phyloP scores from a whole-genome alignment of 2,888 invertebrate species.

The Brassicogethes aeneus region DNA sequence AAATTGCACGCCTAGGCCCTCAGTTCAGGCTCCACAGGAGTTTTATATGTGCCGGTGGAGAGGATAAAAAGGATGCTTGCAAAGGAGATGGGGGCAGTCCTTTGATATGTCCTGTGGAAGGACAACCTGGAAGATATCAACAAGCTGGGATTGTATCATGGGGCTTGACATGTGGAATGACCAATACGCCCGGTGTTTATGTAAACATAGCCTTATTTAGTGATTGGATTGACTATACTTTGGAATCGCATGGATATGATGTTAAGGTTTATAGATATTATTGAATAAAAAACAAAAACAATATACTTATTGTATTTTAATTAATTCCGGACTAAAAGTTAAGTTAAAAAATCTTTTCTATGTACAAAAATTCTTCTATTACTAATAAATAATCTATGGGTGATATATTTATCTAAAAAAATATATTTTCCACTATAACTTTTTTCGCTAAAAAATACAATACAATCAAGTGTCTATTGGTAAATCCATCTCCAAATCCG shows the following conservation, averaged over 20 bases:
- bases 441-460: constrained; percentile 25
- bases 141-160: constrained; percentile 67
- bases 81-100: constrained; percentile 4
- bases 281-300: no score
- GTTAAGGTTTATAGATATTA: neutral
- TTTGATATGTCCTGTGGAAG: neutral
- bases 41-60: neutral
- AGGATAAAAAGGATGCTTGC: neutral
- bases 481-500: no score
- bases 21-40: neutral
- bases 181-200: constrained; percentile 64
- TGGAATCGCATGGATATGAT: no score
- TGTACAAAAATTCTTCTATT: no score
- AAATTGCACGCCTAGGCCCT: neutral
- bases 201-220: constrained; percentile 57
- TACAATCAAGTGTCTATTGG: no score
- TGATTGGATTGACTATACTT: constrained; percentile 55
- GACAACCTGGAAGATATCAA: constrained; percentile 53
- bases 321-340: no score
- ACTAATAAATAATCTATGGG: no score
- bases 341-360: no score
- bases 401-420: no score
- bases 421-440: no score
- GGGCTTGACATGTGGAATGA: constrained; percentile 75
- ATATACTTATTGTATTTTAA: no score